Percentiles rank a stretch among this genome's conserved stretches.
Conservation (phyloP, 2,888 invertebrate species). For the Ctena decussata region DNA sequence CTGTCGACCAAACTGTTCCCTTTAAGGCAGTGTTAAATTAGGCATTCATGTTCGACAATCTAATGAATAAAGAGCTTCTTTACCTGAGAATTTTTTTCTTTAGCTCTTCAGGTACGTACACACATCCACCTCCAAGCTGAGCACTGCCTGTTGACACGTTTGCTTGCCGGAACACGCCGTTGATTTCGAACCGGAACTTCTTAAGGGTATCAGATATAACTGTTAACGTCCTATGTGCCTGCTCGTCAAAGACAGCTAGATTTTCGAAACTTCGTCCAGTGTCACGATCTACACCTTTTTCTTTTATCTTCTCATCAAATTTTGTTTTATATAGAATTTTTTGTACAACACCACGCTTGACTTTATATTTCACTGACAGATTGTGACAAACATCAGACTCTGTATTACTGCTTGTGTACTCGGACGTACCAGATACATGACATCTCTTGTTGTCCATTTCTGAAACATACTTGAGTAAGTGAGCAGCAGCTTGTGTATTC, state of each 20-base stretch:
- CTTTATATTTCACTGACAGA: not conserved
- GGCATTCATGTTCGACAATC: too few relatives aligned
- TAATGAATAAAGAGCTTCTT: too few relatives aligned
- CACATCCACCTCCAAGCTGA: too few relatives aligned
- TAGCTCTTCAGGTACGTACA: too few relatives aligned
- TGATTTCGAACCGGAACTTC: not conserved
- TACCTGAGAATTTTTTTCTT: too few relatives aligned
- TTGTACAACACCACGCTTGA: not conserved
- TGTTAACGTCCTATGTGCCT: not conserved
- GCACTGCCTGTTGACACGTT: too few relatives aligned
- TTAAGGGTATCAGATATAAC: not conserved
- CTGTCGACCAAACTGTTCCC: too few relatives aligned
- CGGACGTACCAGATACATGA: not conserved
- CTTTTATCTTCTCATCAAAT: not conserved
- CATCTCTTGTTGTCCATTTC: not conserved
- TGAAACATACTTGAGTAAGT: too few relatives aligned
- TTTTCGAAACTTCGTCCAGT: not conserved
- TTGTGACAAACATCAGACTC: not conserved
- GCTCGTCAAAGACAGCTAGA: not conserved
- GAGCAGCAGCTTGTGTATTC: too few relatives aligned
- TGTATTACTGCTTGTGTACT: not conserved
- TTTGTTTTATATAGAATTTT: not conserved
- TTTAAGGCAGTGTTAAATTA: too few relatives aligned
- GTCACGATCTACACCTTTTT: not conserved
- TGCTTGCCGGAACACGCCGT: not conserved